A percentile compares a stretch with the other conserved stretches of the same genome.
Evolutionary conservation across 2,797 vertebrate species (phyloP).

Genomic region (Paguma larvata): DNA sequence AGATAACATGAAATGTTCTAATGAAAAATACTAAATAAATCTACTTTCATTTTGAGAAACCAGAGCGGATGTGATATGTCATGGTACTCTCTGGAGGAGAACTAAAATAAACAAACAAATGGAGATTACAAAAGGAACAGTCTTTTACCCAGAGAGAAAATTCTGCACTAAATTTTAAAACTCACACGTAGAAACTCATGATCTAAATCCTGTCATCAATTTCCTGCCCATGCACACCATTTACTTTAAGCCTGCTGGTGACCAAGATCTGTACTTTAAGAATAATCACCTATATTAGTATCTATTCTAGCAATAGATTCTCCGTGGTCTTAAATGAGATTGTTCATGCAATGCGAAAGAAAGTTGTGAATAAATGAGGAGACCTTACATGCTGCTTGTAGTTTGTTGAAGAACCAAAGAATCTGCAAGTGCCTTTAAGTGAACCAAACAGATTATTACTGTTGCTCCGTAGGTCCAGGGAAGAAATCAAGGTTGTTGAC

Average conservation of each 20-base stretch:
- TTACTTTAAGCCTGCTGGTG: neutral
- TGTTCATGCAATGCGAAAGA: neutral
- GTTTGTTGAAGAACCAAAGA: neutral
- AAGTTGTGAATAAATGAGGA: neutral
- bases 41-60: neutral
- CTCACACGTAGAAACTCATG: neutral
- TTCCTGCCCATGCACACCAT: neutral
- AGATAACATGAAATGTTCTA: neutral
- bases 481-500: conserved; percentile 13
- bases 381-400: neutral
- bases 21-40: neutral
- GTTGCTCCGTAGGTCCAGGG: neutral
- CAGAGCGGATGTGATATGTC: neutral
- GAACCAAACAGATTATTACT: neutral
- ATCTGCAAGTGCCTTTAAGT: neutral
- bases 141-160: neutral
- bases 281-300: neutral
- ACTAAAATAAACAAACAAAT: conserved; percentile 8
- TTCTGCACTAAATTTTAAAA: neutral
- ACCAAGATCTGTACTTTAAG: neutral
- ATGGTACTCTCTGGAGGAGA: neutral
- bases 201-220: neutral
- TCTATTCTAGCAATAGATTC: neutral
- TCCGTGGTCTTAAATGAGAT: neutral
- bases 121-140: neutral